A percentile compares a stretch with the other conserved stretches of the same genome.
These are phyloP conservation scores for Haliclystus octoradiatus DNA, from an alignment of 30 jellyfish, hydroid and myxozoan genomes.

Conservation along the genomic window DNA sequence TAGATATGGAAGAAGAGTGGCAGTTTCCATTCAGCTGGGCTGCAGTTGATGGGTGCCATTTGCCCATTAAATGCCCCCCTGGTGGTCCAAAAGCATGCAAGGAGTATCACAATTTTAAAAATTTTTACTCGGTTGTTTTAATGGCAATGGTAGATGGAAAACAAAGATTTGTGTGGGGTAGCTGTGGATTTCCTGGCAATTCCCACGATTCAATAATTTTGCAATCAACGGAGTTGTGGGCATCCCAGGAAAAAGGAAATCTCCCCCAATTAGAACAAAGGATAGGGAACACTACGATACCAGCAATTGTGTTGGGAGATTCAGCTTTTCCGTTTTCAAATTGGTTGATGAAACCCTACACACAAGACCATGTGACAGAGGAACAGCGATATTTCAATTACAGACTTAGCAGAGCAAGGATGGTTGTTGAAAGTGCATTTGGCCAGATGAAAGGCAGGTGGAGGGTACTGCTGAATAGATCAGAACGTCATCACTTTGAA, in stretches of 20 bases:
- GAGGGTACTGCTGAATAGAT: constrained; percentile 21
- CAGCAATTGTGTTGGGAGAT: constrained; percentile 52
- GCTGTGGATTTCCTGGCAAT: constrained; percentile 24
- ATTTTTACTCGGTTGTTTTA: constrained; percentile 6
- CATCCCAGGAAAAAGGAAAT: constrained; percentile 17
- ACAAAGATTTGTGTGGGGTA: constrained; percentile 16
- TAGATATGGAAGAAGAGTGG: constrained; percentile 21
- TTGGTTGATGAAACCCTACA: constrained; percentile 46
- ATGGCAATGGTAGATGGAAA: constrained; percentile 18
- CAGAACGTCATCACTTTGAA: constrained; percentile 36
- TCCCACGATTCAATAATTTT: constrained; percentile 30
- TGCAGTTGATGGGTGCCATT: constrained; percentile 28
- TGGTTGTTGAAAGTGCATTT: too few species aligned
- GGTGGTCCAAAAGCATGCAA: constrained; percentile 10
- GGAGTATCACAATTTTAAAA: constrained; percentile 17
- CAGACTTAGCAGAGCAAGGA: constrained; percentile 61
- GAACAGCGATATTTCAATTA: constrained; percentile 55
- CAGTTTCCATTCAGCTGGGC: constrained; percentile 40
- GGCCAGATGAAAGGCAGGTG: constrained; percentile 51
- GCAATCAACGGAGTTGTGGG: constrained; percentile 9
- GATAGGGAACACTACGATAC: constrained; percentile 11
- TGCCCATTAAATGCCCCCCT: constrained; percentile 21
- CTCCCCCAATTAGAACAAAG: too few species aligned
- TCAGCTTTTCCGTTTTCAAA: constrained; percentile 44
- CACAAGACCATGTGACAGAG: constrained; percentile 36